These are phyloP conservation scores for Griposia aprilina DNA, from an alignment of 2,888 invertebrate species.

Conservation along the genomic window DNA sequence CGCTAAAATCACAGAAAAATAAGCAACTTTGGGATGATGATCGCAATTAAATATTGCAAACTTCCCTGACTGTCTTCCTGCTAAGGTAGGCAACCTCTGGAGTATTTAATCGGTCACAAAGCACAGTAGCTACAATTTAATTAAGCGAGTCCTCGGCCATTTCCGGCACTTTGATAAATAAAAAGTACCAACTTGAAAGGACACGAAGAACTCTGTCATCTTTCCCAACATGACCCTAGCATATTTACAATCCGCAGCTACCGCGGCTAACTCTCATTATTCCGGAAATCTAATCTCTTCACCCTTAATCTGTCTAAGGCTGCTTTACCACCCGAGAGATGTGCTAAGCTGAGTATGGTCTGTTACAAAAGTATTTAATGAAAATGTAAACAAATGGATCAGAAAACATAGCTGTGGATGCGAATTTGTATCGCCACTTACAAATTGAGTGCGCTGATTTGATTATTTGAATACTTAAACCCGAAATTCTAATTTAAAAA, in stretches of 20 bases:
- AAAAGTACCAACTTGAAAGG: conserved; percentile 22
- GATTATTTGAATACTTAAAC: background rate
- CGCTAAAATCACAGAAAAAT: background rate
- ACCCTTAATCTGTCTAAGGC: conserved; percentile 33
- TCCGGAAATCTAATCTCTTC: conserved; percentile 34
- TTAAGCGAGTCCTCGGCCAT: background rate
- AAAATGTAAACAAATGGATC: too few relatives aligned
- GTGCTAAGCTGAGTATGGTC: background rate
- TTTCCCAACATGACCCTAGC: background rate
- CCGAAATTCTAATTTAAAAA: background rate
- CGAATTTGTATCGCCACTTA: background rate
- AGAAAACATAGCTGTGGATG: background rate
- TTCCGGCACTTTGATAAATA: conserved; percentile 6
- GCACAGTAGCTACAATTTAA: conserved; percentile 1
- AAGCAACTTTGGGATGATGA: too few relatives aligned
- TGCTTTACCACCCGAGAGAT: background rate
- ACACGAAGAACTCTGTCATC: conserved; percentile 16
- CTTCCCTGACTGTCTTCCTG: too few relatives aligned
- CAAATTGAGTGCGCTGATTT: background rate
- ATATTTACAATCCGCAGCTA: conserved; percentile 34
- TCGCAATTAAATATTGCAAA: background rate
- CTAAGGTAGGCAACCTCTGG: background rate
- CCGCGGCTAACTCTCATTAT: conserved; percentile 43
- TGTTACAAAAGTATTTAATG: background rate
- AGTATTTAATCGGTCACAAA: background rate